Evolutionary conservation across 2,797 vertebrate genomes (phyloP), one percentile per base, ranked within the genome.

Genomic region (Sparidentex hasta): DNA sequence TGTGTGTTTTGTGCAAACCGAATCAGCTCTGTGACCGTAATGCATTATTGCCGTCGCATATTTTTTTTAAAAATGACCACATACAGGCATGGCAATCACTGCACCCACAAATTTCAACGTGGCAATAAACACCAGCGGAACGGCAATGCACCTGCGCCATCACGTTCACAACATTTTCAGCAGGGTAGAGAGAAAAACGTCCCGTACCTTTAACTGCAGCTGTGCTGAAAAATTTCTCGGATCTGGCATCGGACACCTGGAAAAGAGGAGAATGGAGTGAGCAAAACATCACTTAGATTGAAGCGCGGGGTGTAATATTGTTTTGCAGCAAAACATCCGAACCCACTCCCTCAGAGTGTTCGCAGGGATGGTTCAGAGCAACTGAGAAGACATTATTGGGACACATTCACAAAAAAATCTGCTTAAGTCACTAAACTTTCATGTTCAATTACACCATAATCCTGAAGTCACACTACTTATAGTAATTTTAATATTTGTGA

Each of bases 181-280:
- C 27, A 52, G 0, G 3, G 1, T 0, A 43, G 21, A 44, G 33
- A 64, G 13, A 44, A 63, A 57, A 57, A 68, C 29, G 17, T 54
- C 27, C 71, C 71, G 90, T 97, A 99, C 98, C 98, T 99, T 98
- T 99, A 95, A 96, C 96, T 95, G 96, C 92, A 90, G 96, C 95
- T 74, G 97, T 95, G 94, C 96, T 98, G 96, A 99, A 99, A 86
- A 99, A 96, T 93, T 97, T 98, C 91, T 99, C 98, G 59, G 98
- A 99, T 94, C 94, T 95, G 92, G 97, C 97, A 97, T 99, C 97
- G 43, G 98, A 99, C 78, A 96, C 97, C 98, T 99, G 92, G 62
- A 90, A 91, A 52, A 93, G 73, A 90, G 47, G 78, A 81, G 74
- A 82, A 65, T 6, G 12, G 29, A 75, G 82, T 90, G 54, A 91